Evolutionary conservation across 2,113 vertebrate species (phyloP).

Genomic region (Rhinoptilus africanus): DNA sequence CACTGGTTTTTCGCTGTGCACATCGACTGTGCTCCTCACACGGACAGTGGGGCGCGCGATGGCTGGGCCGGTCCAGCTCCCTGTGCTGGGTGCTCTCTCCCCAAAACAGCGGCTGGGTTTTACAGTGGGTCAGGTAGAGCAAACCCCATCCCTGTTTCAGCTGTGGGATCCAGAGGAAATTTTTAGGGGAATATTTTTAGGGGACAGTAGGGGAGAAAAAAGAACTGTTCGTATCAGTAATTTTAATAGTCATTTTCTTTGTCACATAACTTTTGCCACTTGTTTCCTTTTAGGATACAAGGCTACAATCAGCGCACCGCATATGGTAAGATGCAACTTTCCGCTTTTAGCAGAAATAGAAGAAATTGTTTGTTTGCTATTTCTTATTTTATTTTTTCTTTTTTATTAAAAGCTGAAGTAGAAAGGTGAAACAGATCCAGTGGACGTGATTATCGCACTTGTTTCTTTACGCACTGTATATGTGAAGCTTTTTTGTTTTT

Average conservation of each 20-base stretch:
- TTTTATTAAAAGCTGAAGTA: not conserved
- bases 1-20: accelerated
- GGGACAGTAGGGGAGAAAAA: not conserved
- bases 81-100: accelerated
- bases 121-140: not conserved
- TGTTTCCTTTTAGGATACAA: conserved; percentile 76
- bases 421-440: not conserved
- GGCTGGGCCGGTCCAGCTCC: not conserved
- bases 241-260: not conserved
- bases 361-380: not conserved
- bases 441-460: not conserved
- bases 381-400: not conserved
- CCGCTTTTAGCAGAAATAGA: not conserved
- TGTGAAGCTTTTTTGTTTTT: not conserved
- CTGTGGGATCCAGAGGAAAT: not conserved
- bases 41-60: not conserved
- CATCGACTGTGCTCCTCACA: accelerated
- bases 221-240: accelerated
- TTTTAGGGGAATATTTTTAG: not conserved
- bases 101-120: not conserved
- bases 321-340: conserved; percentile 79
- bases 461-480: not conserved
- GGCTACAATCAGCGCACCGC: conserved; percentile 87
- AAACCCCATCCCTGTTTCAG: accelerated
- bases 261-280: not conserved